Evolutionary conservation across 2,113 vertebrate genomes (phyloP).

Genomic region (Ageneiosus marmoratus): DNA sequence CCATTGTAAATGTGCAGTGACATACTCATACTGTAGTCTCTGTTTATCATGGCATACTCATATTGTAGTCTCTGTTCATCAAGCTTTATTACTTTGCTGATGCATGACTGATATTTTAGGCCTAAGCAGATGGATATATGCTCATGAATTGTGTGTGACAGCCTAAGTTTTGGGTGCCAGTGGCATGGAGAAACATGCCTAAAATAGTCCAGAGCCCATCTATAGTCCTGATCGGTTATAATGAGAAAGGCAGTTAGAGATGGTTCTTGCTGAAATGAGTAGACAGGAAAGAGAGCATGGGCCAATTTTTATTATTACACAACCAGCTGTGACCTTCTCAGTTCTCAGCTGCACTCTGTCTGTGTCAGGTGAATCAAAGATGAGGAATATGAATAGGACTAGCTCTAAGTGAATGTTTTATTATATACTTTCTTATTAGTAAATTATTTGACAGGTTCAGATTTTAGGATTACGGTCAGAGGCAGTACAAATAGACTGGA

Average conservation of each 20-base stretch:
- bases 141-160: constrained; percentile 4
- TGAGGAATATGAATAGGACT: constrained; percentile 11
- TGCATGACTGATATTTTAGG: constrained; percentile 22
- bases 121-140: not conserved
- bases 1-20: not conserved
- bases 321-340: constrained; percentile 56
- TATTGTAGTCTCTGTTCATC: not conserved
- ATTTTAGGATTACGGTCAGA: not conserved
- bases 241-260: constrained; percentile 15
- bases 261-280: constrained; percentile 59
- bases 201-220: constrained; percentile 26
- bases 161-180: not conserved
- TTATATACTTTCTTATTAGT: not conserved
- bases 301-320: constrained; percentile 61
- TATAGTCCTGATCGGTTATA: constrained; percentile 7
- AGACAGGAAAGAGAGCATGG: constrained; percentile 59
- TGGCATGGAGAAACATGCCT: constrained; percentile 12
- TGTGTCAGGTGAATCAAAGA: constrained; percentile 49
- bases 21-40: no score
- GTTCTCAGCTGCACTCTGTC: constrained; percentile 48
- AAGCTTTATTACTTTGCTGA: not conserved
- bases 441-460: not conserved
- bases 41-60: not conserved
- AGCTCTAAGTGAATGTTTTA: not conserved
- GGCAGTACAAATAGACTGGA: not conserved